Evolutionary conservation across 2,113 vertebrate genomes (phyloP).

Genomic region (Petroica traversi): DNA sequence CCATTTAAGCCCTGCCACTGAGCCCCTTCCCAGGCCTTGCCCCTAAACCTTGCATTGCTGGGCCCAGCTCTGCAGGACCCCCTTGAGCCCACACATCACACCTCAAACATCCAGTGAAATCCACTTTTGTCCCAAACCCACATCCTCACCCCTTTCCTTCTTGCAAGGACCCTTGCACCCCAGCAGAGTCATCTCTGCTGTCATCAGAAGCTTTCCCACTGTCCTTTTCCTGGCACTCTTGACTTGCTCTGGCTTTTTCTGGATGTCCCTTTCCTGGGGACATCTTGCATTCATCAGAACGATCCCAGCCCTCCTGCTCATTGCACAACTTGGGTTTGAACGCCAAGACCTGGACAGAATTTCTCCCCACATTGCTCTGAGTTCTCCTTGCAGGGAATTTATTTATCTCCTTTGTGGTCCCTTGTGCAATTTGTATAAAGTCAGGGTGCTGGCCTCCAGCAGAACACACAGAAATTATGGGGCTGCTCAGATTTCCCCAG

Average conservation of each 20-base stretch:
- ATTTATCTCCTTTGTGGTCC: not conserved
- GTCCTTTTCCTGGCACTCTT: not conserved
- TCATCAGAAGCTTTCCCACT: not conserved
- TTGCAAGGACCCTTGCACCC: not conserved
- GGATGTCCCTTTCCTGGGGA: not conserved
- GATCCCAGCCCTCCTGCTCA: not conserved
- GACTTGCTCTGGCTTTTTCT: not conserved
- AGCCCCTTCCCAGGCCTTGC: not conserved
- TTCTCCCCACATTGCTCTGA: not conserved
- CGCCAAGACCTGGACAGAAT: rapidly evolving
- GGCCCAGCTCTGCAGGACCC: not conserved
- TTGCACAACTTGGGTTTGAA: not conserved
- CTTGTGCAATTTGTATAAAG: not conserved
- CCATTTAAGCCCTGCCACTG: rapidly evolving
- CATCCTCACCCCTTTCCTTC: not conserved
- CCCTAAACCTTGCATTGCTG: not conserved
- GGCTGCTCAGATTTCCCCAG: not conserved
- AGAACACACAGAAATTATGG: not conserved
- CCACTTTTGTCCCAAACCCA: not conserved
- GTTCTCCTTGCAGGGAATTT: not conserved
- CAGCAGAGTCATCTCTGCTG: not conserved
- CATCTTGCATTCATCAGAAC: not conserved
- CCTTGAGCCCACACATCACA: not conserved
- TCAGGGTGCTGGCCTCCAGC: not conserved
- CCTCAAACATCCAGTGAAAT: not conserved